phyloP scores from a whole-genome alignment of 2,113 vertebrate species.

The Penelope pileata region DNA sequence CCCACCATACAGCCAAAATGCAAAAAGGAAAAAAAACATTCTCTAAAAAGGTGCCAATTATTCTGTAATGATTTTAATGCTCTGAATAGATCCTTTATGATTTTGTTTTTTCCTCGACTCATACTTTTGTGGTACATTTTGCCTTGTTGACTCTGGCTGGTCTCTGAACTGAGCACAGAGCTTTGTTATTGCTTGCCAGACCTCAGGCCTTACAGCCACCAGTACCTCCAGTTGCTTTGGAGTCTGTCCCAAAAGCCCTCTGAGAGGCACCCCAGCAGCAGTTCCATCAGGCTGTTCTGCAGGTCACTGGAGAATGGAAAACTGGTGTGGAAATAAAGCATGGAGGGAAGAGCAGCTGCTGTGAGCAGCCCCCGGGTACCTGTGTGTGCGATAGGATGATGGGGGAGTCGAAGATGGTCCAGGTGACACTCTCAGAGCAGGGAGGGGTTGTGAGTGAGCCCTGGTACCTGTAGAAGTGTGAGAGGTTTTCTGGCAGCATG shows the following conservation, averaged over 20 bases:
- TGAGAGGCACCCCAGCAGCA: not conserved
- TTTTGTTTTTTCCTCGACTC: not conserved
- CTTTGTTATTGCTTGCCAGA: not conserved
- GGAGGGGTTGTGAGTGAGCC: constrained; percentile 90
- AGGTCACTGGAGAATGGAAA: not conserved
- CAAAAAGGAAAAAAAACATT: not conserved
- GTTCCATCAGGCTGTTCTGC: not conserved
- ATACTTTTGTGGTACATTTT: not conserved
- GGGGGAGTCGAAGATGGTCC: constrained; percentile 87
- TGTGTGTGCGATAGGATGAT: constrained; percentile 86
- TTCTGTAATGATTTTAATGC: not conserved
- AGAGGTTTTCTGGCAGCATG: constrained; percentile 88
- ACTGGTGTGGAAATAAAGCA: fast-evolving
- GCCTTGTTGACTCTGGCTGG: not conserved
- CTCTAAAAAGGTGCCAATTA: not conserved
- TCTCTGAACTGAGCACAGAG: not conserved
- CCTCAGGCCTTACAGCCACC: not conserved
- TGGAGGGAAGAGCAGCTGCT: not conserved
- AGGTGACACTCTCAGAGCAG: constrained; percentile 87
- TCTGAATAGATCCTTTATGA: not conserved
- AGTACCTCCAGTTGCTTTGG: not conserved
- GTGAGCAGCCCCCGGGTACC: constrained; percentile 46
- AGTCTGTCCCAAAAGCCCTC: not conserved
- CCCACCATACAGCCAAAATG: not conserved
- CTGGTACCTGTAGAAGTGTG: constrained; percentile 86